phyloP scores from a whole-genome alignment of 2,888 invertebrate genomes.

The Scaeva pyrastri region DNA sequence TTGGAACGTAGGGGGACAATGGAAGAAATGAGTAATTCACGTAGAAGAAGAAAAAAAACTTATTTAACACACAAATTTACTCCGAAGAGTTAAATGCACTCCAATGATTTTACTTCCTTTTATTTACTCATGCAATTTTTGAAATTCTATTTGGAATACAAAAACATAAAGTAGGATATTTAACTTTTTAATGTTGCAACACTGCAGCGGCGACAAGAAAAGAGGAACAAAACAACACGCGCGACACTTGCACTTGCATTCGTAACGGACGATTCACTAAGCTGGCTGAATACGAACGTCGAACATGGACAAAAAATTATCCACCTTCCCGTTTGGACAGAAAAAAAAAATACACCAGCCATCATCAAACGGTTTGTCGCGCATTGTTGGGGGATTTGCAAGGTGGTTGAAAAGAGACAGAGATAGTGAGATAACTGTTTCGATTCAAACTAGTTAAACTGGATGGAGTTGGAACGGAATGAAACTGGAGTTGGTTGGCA shows the following conservation, averaged over 20 bases:
- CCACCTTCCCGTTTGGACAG: conserved; percentile 56
- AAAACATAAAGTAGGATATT: background rate
- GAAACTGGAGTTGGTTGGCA: too few species aligned
- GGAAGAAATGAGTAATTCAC: conserved; percentile 66
- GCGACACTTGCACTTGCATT: conserved; percentile 72
- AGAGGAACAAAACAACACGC: conserved; percentile 48
- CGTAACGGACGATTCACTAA: conserved; percentile 70
- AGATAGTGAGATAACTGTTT: conserved; percentile 57
- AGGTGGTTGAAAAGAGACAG: conserved; percentile 69
- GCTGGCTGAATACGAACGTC: conserved; percentile 11
- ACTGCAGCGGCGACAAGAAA: conserved; percentile 50
- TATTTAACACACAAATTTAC: conserved; percentile 35
- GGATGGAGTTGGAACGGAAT: conserved; percentile 42
- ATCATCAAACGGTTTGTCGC: conserved; percentile 57
- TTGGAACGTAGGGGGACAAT: conserved; percentile 63
- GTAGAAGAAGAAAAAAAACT: conserved; percentile 2
- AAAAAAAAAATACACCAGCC: conserved; percentile 23
- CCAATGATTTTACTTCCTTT: background rate
- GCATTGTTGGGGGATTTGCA: conserved; percentile 46
- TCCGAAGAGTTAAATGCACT: conserved; percentile 21
- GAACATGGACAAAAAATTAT: conserved; percentile 19
- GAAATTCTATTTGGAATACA: background rate
- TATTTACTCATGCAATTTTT: background rate
- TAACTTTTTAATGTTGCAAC: conserved; percentile 35
- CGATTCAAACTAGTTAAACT: conserved; percentile 67